These are phyloP conservation scores for Orbicella faveolata DNA, from an alignment of 64 coral and sea anemone genomes.

Conservation along the genomic window DNA sequence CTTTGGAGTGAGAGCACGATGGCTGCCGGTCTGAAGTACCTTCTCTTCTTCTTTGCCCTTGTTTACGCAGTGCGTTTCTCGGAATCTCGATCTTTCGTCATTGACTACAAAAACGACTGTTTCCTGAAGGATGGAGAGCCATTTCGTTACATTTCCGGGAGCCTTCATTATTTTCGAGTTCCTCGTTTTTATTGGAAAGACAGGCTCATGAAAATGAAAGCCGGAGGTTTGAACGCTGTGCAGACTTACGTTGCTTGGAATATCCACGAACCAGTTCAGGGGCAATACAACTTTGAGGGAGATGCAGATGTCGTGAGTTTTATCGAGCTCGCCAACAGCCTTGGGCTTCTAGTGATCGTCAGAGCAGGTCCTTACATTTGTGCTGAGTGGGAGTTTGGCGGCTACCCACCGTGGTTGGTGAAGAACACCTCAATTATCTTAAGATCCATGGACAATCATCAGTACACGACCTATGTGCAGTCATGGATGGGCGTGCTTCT, in stretches of 20 bases:
- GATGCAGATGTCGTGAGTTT: conserved; percentile 65
- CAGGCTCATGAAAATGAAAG: conserved; percentile 80
- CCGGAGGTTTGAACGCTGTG: conserved; percentile 66
- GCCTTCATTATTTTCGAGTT: conserved; percentile 72
- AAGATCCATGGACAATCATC: conserved; percentile 63
- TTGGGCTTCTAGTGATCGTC: conserved; percentile 67
- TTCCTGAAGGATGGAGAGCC: conserved; percentile 89
- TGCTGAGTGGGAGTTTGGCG: conserved; percentile 87
- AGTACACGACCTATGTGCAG: conserved; percentile 48
- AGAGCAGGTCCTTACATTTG: conserved; percentile 80
- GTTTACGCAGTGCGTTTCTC: background rate
- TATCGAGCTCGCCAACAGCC: conserved; percentile 51
- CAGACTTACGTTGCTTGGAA: conserved; percentile 84
- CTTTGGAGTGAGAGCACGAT: background rate
- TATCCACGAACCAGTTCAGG: conserved; percentile 58
- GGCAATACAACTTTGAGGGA: conserved; percentile 76
- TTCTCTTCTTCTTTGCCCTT: background rate
- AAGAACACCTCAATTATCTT: conserved; percentile 81
- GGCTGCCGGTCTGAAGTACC: background rate
- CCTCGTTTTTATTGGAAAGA: conserved; percentile 79
- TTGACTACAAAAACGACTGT: conserved; percentile 71
- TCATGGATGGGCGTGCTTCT: conserved; percentile 77
- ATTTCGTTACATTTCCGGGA: conserved; percentile 82
- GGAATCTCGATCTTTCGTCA: conserved; percentile 58
- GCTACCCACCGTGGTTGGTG: conserved; percentile 79